Conservation (phyloP, 2,113 vertebrate species). For the Canis aureus region DNA sequence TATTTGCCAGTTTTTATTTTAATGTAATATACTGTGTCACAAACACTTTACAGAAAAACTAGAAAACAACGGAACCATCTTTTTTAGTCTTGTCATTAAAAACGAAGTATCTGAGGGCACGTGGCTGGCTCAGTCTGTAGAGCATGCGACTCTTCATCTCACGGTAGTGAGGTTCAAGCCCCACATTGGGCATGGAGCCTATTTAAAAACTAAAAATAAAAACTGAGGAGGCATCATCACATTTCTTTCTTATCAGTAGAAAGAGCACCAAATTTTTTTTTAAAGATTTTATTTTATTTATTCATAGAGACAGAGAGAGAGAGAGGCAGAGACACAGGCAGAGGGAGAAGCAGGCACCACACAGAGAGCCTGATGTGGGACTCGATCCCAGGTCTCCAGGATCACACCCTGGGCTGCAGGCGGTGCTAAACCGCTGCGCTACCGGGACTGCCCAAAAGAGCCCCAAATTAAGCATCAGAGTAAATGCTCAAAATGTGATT, state of each 20-base stretch:
- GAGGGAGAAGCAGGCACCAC: too few relatives aligned
- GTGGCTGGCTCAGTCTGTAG: background rate
- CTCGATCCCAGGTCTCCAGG: too few relatives aligned
- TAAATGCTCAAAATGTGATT: background rate
- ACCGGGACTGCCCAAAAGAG: background rate
- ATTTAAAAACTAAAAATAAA: background rate
- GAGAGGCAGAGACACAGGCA: too few relatives aligned
- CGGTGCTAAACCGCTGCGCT: too few relatives aligned
- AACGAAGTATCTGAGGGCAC: background rate
- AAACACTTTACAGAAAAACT: slow-evolving; percentile 1
- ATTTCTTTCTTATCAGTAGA: background rate
- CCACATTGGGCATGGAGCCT: background rate
- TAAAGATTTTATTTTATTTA: background rate
- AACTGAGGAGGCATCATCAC: background rate
- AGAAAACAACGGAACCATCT: background rate
- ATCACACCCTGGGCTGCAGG: too few relatives aligned
- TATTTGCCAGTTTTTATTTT: background rate
- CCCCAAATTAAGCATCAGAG: background rate
- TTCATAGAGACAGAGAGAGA: too few relatives aligned
- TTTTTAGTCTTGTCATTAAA: slow-evolving; percentile 32
- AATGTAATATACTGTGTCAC: background rate
- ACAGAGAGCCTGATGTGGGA: too few relatives aligned
- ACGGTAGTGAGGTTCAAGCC: background rate
- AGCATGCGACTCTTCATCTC: background rate
- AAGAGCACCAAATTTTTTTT: background rate